These are phyloP conservation scores for Lethenteron reissneri DNA, from an alignment of 2,113 vertebrate species.

Conservation along the genomic window DNA sequence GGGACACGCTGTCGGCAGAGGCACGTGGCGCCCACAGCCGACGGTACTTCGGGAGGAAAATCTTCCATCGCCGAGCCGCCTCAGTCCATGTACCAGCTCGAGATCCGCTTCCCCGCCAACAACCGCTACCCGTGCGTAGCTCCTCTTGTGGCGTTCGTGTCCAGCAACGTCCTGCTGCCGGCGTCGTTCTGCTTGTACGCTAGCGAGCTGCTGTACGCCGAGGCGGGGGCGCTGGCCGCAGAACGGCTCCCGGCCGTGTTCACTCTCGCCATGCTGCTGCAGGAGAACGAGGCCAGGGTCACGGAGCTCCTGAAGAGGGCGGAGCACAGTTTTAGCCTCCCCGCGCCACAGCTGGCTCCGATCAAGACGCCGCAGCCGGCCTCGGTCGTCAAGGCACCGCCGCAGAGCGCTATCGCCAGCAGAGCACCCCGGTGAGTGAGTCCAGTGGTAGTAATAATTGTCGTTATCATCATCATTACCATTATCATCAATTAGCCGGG, in stretches of 20 bases:
- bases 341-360: conserved; percentile 24
- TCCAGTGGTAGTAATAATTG: not conserved
- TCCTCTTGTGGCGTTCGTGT: conserved; percentile 67
- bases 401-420: not conserved
- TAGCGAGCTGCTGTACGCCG: conserved; percentile 54
- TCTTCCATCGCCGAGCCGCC: conserved; percentile 15
- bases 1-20: conserved; percentile 58
- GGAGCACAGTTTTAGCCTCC: conserved; percentile 57
- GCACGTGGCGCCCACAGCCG: conserved; percentile 37
- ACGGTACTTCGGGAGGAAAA: conserved; percentile 12
- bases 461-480: not conserved
- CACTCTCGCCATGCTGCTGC: conserved; percentile 47
- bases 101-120: conserved; percentile 56
- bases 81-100: conserved; percentile 40
- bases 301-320: conserved; percentile 29
- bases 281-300: conserved; percentile 48
- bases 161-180: conserved; percentile 44
- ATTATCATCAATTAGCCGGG: too few species aligned
- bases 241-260: conserved; percentile 50
- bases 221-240: conserved; percentile 41
- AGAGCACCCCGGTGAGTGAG: not conserved
- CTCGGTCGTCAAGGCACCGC: not conserved
- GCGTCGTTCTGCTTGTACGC: conserved; percentile 47
- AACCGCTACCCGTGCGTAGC: conserved; percentile 70
- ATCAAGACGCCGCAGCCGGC: not conserved